Evolutionary conservation across 2,888 invertebrate species (phyloP).

Genomic region (Hydroisotoma schaefferi): DNA sequence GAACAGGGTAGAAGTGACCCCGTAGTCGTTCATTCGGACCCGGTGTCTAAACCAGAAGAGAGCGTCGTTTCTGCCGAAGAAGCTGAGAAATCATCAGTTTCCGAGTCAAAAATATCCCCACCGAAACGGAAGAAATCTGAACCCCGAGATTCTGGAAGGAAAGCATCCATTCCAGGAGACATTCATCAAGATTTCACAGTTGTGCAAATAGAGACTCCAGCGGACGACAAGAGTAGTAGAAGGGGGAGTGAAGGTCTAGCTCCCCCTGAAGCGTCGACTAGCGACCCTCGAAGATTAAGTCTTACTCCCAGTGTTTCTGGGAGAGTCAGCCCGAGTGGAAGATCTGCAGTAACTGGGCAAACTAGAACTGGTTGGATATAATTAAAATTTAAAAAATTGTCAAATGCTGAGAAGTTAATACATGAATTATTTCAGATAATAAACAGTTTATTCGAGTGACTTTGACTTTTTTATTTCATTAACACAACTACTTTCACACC

Average conservation of each 20-base stretch:
- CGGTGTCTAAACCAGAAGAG: background rate
- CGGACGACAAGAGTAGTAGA: background rate
- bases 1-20: background rate
- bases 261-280: background rate
- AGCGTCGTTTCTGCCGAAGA: background rate
- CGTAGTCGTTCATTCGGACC: background rate
- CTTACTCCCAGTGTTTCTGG: conserved; percentile 5
- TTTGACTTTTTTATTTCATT: too few relatives aligned
- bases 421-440: too few relatives aligned
- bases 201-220: conserved; percentile 25
- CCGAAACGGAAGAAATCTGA: background rate
- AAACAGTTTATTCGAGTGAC: too few relatives aligned
- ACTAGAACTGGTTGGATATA: conserved; percentile 44
- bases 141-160: background rate
- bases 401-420: too few relatives aligned
- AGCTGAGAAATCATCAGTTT: background rate
- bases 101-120: background rate
- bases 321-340: conserved; percentile 29
- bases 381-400: too few relatives aligned
- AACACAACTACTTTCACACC: too few relatives aligned
- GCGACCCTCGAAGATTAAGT: background rate
- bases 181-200: conserved; percentile 13
- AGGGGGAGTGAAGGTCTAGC: background rate
- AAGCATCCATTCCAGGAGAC: background rate
- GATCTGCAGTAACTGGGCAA: conserved; percentile 42